Evolutionary conservation across 2,797 vertebrate species (phyloP), one percentile per base, ranked within the genome.

Genomic region (Myripristis murdjan): DNA sequence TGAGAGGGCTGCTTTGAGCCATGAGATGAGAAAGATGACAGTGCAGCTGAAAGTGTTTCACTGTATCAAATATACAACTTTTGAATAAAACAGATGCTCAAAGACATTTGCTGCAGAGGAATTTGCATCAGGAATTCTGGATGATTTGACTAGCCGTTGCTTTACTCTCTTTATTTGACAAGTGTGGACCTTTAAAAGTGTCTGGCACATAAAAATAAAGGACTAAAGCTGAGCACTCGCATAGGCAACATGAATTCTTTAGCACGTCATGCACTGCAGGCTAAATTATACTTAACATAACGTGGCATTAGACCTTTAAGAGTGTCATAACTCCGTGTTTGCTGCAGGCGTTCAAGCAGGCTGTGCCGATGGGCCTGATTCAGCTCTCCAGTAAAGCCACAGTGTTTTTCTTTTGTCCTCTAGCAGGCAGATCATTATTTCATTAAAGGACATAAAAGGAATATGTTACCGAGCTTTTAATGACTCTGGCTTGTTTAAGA

Each of bases 31-130:
- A 84, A 69, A 75, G 82, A 82, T 77, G 84, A 86, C 86, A 70
- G 79, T 24, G 15, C 64, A 53, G 73, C 86, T 87, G 85, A 90
- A 89, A 92, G 89, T 85, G 81, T 84, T 89, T 86, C 70, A 64
- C 77, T 63, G 70, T 77, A 86, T 90, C 86, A 77, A 87, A 24
- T 89, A 83, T 81, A 75, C 83, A 77, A 72, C 59, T 64, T 66
- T 55, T 85, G 77, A 91, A 89, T 87, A 90, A 91, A 89, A 82
- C 64, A 84, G 64, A 78, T 28, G 59, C 68, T 7, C 62, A 75
- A 84, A 81, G 61, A 65, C 47, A 83, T 79, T 72, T 70, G 57
- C 22, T 22, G 24, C 16, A 15, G 14, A 55, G n/a, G 67, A 83
- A 90, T 79, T 62, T 70, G 67, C 62, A 66, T 75, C 49, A 53